Evolutionary conservation across 2,797 vertebrate genomes (phyloP).

Genomic region (Clarias laeviceps): DNA sequence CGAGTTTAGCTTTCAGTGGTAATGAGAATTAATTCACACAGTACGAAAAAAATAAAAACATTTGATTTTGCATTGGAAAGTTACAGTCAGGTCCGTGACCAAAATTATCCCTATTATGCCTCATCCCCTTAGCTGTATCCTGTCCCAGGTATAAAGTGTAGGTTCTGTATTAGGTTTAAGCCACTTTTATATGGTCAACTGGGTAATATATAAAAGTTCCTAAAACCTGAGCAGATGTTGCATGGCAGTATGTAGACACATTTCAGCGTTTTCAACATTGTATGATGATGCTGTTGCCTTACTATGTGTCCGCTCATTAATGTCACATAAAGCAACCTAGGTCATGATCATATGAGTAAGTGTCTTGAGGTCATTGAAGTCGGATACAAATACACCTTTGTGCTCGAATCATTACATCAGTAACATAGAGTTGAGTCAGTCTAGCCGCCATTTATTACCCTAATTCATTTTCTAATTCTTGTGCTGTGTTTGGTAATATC

Average conservation of each 20-base stretch:
- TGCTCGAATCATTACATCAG: conserved; percentile 53
- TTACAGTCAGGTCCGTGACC: not conserved
- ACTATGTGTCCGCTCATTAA: conserved; percentile 54
- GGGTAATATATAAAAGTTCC: not conserved
- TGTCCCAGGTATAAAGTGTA: not conserved
- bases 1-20: not conserved
- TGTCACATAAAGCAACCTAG: conserved; percentile 51
- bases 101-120: not conserved
- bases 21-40: not conserved
- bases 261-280: not conserved
- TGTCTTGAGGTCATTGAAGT: not conserved
- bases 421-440: conserved; percentile 10
- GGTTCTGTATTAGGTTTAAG: not conserved
- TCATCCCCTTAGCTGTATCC: not conserved
- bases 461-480: not conserved
- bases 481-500: not conserved
- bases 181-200: not conserved
- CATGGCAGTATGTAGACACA: not conserved
- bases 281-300: conserved; percentile 28
- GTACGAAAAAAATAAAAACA: not conserved
- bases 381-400: conserved; percentile 47
- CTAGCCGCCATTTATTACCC: conserved; percentile 18
- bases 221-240: not conserved
- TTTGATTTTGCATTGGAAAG: too few species aligned
- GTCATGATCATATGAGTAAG: conserved; percentile 33